Percentiles rank a stretch among this genome's conserved stretches.
Conservation (phyloP, 2,797 vertebrate genomes). For the Artibeus jamaicensis region DNA sequence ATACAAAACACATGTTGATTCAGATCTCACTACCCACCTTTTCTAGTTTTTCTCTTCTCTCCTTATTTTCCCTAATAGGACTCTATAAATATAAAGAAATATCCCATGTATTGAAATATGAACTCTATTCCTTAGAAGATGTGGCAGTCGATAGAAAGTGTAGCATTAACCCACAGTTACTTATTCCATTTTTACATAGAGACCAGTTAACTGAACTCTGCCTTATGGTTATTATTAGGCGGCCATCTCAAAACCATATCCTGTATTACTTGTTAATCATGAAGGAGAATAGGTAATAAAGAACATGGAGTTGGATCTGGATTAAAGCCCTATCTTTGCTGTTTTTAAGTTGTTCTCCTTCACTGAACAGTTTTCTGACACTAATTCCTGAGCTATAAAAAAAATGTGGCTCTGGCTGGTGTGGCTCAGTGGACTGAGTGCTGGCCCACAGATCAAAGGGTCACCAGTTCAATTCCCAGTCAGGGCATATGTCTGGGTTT, state of each 20-base stretch:
- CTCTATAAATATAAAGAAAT: neutral
- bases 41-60: neutral
- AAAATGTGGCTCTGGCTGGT: neutral
- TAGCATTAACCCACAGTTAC: neutral
- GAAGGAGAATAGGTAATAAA: neutral
- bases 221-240: neutral
- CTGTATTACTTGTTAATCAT: neutral
- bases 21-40: neutral
- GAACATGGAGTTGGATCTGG: neutral
- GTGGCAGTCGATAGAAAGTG: neutral
- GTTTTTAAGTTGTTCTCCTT: neutral
- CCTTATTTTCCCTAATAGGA: neutral
- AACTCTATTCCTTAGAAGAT: neutral
- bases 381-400: neutral
- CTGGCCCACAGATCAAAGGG: no score
- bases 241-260: neutral
- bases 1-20: neutral
- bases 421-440: no score
- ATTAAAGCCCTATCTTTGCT: neutral
- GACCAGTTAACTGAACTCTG: constrained; percentile 6
- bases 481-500: no score
- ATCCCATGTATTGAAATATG: neutral
- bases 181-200: neutral
- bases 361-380: neutral
- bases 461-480: no score